Evolutionary conservation across 1,140 invertebrate genomes (phyloP).

Genomic region (Drosophila mayri): DNA sequence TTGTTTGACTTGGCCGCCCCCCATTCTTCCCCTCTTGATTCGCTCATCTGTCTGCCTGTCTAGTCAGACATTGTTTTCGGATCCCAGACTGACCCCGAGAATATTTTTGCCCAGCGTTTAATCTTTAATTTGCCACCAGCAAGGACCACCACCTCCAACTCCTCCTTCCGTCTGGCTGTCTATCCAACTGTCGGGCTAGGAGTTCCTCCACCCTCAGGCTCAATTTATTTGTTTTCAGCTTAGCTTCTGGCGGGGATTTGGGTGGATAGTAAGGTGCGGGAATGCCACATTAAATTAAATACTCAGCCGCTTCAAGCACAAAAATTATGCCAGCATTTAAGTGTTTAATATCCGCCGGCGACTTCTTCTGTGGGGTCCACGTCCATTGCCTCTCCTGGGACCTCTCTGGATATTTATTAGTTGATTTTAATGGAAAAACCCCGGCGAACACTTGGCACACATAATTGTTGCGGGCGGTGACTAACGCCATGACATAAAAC

Average conservation of each 20-base stretch:
- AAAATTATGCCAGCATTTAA: slow-evolving; percentile 80
- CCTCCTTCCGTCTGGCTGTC: slow-evolving; percentile 62
- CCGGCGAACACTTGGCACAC: slow-evolving; percentile 36
- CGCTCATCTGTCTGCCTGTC: slow-evolving; percentile 53
- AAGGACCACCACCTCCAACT: background rate
- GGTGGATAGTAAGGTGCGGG: slow-evolving; percentile 32
- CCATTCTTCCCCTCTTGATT: background rate
- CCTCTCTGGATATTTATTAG: slow-evolving; percentile 69
- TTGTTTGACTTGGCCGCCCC: slow-evolving; percentile 65
- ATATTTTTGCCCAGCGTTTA: slow-evolving; percentile 77
- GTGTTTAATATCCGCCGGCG: slow-evolving; percentile 77
- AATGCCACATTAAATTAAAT: slow-evolving; percentile 75
- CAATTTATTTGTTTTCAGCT: slow-evolving; percentile 76
- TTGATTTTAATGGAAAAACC: slow-evolving; percentile 74
- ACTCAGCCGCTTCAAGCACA: slow-evolving; percentile 58
- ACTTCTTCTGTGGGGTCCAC: slow-evolving; percentile 33
- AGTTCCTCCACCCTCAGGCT: background rate
- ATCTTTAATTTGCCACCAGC: slow-evolving; percentile 78
- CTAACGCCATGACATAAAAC: slow-evolving; percentile 54
- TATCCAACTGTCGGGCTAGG: slow-evolving; percentile 57
- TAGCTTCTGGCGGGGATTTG: slow-evolving; percentile 48
- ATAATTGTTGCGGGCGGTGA: slow-evolving; percentile 50
- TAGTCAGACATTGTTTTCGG: slow-evolving; percentile 66
- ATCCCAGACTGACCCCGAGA: slow-evolving; percentile 54
- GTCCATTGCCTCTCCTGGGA: background rate